phyloP scores from a whole-genome alignment of 2,797 vertebrate species.

The Megaceryle alcyon region DNA sequence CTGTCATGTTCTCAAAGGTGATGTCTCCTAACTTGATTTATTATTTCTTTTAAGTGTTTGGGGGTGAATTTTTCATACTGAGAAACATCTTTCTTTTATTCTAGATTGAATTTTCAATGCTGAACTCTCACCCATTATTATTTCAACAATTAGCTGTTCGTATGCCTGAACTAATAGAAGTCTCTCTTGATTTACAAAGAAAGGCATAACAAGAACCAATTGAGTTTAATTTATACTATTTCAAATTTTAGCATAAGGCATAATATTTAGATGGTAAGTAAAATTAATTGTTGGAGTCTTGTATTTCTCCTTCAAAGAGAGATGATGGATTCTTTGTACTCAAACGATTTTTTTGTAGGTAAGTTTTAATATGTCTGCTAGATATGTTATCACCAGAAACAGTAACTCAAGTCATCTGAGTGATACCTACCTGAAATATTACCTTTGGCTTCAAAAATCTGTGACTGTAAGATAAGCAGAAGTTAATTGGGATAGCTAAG shows the following conservation, averaged over 20 bases:
- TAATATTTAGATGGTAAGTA: neutral
- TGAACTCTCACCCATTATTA: neutral
- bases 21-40: neutral
- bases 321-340: neutral
- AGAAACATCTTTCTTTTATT: neutral
- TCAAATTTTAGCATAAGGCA: neutral
- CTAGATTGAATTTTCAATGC: neutral
- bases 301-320: neutral
- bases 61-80: neutral
- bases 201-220: neutral
- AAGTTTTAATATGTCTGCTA: neutral
- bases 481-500: neutral
- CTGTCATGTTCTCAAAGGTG: neutral
- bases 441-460: neutral
- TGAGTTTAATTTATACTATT: neutral
- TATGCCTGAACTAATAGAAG: neutral
- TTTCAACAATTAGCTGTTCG: neutral
- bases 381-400: neutral
- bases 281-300: neutral
- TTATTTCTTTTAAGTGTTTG: neutral
- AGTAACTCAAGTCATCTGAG: neutral
- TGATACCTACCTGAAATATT: neutral
- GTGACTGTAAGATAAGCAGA: neutral
- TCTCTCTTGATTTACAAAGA: neutral
- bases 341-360: neutral